Evolutionary conservation across 1,140 invertebrate genomes (phyloP), one percentile per base, ranked within the genome.

Genomic region (Tetragonula clypearis): DNA sequence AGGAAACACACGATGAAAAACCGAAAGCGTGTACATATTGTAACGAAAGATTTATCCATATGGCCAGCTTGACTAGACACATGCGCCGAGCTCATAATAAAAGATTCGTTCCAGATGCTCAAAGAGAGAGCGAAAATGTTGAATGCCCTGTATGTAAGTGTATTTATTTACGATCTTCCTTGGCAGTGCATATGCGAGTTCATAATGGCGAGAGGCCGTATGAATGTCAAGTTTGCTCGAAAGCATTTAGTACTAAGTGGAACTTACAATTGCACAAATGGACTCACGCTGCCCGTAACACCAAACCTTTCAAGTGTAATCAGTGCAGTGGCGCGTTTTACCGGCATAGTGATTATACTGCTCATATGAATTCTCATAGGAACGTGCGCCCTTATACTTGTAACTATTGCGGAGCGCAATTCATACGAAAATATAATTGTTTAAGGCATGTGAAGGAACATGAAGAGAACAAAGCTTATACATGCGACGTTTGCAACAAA

Each of bases 361-460:
- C 97, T 23, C 98, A 98, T 94, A 97, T 98, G 96, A 97, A 98
- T 93, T 96, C 97, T 53, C 97, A 98, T 94, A 96, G 97, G 84
- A 97, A 97, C 79, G 96, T 98, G 62, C 96, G 97, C 80, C 97
- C 97, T 3, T 99, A 98, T 93, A 98, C 97, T 2, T 99, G 98
- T 93, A 99, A 99, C 91, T 97, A 98, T 93, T 99, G 98, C 93
- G 98, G 98, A 53, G 98, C 98, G 72, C 97, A 98, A 92, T 99
- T 99, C 93, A 98, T 98, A 78, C 96, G 98, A 35, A 98, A 98
- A 92, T 98, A 98, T 93, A 99, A 99, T 93, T 98, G 98, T 91
- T 96, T 98, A 92, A 96, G 98, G 68, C 98, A 99, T 93, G 97
- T 98, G 11, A 96, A 98, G 65, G 98, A 99, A 92, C 98, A 99